phyloP scores from a whole-genome alignment of 23 tunicate species.

The Trididemnum clinides region DNA sequence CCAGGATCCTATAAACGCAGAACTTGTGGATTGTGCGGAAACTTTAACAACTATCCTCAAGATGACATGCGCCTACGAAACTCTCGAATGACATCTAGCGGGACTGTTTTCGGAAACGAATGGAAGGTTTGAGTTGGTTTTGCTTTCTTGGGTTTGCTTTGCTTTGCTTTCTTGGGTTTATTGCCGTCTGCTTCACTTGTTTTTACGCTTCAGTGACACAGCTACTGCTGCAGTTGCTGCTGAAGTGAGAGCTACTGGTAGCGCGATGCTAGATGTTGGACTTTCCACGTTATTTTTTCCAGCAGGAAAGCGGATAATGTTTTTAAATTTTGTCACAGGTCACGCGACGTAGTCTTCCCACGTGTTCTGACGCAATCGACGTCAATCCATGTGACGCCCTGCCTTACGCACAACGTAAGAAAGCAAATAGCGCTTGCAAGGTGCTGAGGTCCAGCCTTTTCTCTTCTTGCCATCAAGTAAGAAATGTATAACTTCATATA shows the following conservation, averaged over 20 bases:
- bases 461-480: constrained; percentile 69
- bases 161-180: too few relatives aligned
- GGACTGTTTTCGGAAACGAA: constrained; percentile 65
- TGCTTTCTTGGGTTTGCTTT: too few relatives aligned
- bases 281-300: too few relatives aligned
- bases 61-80: constrained; percentile 66
- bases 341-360: background rate
- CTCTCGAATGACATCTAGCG: constrained; percentile 56
- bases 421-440: constrained; percentile 60
- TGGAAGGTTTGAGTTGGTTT: constrained; percentile 72
- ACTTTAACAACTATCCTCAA: constrained; percentile 80
- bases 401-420: constrained; percentile 48
- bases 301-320: too few relatives aligned
- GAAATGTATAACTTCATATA: background rate
- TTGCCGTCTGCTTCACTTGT: too few relatives aligned
- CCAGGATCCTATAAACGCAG: constrained; percentile 62
- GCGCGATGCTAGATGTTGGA: too few relatives aligned
- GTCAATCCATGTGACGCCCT: constrained; percentile 53
- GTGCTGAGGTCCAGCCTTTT: constrained; percentile 49
- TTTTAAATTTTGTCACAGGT: too few relatives aligned
- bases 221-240: too few relatives aligned
- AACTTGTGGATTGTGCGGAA: constrained; percentile 89
- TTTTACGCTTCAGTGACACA: too few relatives aligned
- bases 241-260: too few relatives aligned
- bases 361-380: constrained; percentile 46